Base-by-base conservation (phyloP, 2,888 invertebrate species). In the Philonicus albiceps region DNA sequence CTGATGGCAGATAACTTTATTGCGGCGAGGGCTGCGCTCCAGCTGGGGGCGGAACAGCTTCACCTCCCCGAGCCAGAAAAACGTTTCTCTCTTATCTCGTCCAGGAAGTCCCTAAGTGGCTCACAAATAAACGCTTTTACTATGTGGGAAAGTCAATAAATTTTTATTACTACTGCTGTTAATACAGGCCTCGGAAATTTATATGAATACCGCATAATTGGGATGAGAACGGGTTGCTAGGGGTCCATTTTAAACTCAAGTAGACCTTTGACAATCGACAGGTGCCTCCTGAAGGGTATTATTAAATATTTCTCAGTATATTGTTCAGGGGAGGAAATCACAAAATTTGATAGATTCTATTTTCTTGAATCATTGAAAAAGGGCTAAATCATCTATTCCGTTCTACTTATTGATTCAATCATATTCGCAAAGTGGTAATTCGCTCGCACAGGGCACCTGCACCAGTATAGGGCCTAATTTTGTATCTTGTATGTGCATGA, bases 1-100 rank as follows among this genome's bases (percentile, higher is more conserved):
- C 84, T 84, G 84, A 84, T 84, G 84, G 84, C 72, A 84, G 84
- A 84, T 84, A 84, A 73, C 73, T 84, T 84, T 84, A 84, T 84
- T 84, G 84, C 27, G 43, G 84, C 37, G 84, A 84, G 37, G 81
- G 81, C 40, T 72, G 72, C 8, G 43, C 73, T 27, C n/a, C 73
- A 49, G 7, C 40, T 55, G 40, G 27, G 73, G 84, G 27, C 11
- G 30, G 40, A 40, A 5, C 30, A 4, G 8, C 43, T 16, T 13
- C n/a, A n/a, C 43, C 30, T n/a, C n/a, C 27, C 40, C 73, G 43
- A 6, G 19, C 64, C n/a, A 30, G 27, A 73, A 43, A 84, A 72
- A 73, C 43, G 37, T 73, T 84, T 84, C 27, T 27, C 40, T 30
- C 73, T 84, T 73, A 73, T 84, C 73, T 84, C n/a, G 37, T n/a